These are phyloP conservation scores for Lycocorax pyrrhopterus DNA, from an alignment of 2,113 vertebrate species.

Conservation along the genomic window DNA sequence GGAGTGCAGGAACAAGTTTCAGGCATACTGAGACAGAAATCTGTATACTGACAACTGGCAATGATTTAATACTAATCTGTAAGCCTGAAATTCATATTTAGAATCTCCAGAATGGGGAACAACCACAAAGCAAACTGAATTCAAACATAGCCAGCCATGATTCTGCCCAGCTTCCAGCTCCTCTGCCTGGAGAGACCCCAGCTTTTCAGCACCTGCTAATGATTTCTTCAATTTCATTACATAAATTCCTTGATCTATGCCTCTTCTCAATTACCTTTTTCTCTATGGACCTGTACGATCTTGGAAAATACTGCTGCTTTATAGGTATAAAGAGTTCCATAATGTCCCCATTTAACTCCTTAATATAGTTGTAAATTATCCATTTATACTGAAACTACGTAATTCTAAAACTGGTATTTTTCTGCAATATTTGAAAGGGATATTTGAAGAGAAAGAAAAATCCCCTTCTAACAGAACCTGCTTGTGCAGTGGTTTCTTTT, in stretches of 20 bases:
- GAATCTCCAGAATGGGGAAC: background rate
- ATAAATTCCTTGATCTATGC: background rate
- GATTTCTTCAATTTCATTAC: background rate
- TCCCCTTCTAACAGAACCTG: background rate
- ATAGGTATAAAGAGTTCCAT: background rate
- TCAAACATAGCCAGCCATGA: background rate
- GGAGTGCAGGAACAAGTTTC: background rate
- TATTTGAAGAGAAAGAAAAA: background rate
- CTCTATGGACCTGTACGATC: background rate
- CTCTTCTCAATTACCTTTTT: background rate
- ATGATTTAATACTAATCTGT: background rate
- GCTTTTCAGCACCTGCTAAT: background rate
- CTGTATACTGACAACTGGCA: background rate
- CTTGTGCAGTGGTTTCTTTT: background rate
- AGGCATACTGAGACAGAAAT: background rate
- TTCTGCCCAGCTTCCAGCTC: background rate
- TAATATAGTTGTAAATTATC: background rate
- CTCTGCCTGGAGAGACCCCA: background rate
- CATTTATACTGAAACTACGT: background rate
- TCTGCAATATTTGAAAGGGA: background rate
- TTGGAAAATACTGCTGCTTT: background rate
- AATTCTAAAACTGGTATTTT: background rate
- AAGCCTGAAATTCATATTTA: background rate
- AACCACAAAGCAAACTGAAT: background rate
- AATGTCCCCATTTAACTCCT: background rate